Base-by-base conservation (phyloP, 2,113 vertebrate genomes). In the Sceloporus tristichus region DNA sequence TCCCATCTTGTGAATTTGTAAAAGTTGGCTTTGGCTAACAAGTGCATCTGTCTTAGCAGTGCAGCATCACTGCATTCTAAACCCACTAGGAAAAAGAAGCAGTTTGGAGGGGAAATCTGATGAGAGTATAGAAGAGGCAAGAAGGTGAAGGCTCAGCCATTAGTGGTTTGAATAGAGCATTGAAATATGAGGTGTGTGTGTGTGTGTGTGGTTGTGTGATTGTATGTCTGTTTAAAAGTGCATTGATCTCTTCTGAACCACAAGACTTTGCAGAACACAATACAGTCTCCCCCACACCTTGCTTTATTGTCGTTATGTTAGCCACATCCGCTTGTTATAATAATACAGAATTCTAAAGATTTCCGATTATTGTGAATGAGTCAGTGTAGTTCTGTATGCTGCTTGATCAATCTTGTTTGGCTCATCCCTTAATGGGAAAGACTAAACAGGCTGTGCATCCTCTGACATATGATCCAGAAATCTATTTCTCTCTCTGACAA, bases 21-120 rank as follows among this genome's bases (percentile, higher is more conserved):
- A 95, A 94, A 91, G 93, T 86, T 95, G 95, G 89, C 93, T 94
- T 96, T 95, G 92, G 92, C 95, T 91, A 92, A 88, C 89, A 79
- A 85, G n/a, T 0, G 21, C 88, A 85, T 88, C 91, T 94, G 91
- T 48, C 1, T 29, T 90, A 82, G 68, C 84, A 81, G 74, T 85
- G 86, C 48, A 77, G 48, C 38, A 14, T 62, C 0, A 1, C 42
- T 90, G 78, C 93, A 85, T 82, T 88, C 82, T 75, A 88, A 93
- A 87, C 0, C 59, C 29, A 88, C 77, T 70, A 80, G 87, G 76
- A 73, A 10, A 65, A 68, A n/a, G 75, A 38, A 79, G 65, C 85
- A 59, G 53, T 21, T 4, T 48, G 38, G 9, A 16, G 10, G 8
- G 3, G 62, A 76, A 73, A 88, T 88, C 83, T 29, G 65, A n/a